Conservation (phyloP, 1,140 invertebrate species). For the Teleogryllus occipitalis region DNA sequence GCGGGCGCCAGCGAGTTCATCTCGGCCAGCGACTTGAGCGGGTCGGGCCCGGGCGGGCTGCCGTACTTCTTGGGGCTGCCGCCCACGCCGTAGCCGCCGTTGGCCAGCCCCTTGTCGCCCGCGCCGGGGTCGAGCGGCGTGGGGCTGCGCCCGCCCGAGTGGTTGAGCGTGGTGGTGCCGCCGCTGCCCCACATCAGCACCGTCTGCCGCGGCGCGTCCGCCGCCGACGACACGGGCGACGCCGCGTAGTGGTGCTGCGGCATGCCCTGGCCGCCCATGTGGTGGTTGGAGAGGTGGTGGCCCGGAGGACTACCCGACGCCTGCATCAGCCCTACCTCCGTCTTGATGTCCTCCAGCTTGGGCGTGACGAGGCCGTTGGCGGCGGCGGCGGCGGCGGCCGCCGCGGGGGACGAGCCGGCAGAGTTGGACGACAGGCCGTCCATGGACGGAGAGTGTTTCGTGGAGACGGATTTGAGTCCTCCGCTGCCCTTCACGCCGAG, state of each 20-base stretch:
- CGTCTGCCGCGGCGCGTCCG: conserved; percentile 61
- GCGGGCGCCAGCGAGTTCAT: conserved; percentile 41
- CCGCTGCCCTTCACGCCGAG: conserved; percentile 30
- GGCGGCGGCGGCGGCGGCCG: conserved; percentile 28
- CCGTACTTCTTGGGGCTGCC: conserved; percentile 24
- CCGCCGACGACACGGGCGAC: conserved; percentile 25
- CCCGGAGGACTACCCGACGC: conserved; percentile 26
- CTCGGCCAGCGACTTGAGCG: conserved; percentile 49
- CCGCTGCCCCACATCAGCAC: conserved; percentile 76
- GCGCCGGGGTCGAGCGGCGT: conserved; percentile 22
- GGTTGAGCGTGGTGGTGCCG: conserved; percentile 39
- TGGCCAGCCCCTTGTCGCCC: conserved; percentile 23
- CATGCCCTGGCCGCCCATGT: not conserved
- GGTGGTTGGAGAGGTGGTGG: conserved; percentile 18
- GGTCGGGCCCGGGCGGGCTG: conserved; percentile 34
- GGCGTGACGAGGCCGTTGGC: conserved; percentile 48
- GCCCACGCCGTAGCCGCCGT: conserved; percentile 25
- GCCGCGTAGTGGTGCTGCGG: conserved; percentile 37
- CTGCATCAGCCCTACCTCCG: conserved; percentile 33
- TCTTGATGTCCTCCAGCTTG: conserved; percentile 55
- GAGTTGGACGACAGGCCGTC: conserved; percentile 45
- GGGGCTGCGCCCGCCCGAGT: conserved; percentile 32
- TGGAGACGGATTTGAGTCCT: conserved; percentile 26
- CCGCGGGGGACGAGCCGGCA: conserved; percentile 45
- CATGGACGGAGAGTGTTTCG: conserved; percentile 35